Conservation (phyloP, 2,113 vertebrate genomes). For the Alligator sinensis region DNA sequence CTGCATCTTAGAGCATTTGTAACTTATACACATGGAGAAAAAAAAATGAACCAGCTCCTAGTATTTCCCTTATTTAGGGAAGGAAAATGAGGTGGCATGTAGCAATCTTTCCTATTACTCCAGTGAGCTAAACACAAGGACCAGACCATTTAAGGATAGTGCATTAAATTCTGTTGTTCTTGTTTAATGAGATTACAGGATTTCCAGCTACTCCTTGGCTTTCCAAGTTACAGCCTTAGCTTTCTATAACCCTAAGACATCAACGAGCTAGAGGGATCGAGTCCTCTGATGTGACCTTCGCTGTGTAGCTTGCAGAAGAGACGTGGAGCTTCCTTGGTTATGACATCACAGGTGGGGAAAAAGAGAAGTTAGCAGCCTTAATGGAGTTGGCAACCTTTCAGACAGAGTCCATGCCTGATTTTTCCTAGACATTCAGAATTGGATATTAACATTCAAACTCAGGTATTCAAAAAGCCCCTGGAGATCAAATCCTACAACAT, state of each 20-base stretch:
- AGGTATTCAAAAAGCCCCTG: neutral
- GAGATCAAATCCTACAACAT: neutral
- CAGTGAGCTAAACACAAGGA: neutral
- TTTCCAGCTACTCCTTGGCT: neutral
- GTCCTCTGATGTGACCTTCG: neutral
- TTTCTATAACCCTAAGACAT: neutral
- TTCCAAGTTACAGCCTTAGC: neutral
- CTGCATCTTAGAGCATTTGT: neutral
- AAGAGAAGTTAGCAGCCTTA: neutral
- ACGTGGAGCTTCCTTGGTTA: neutral
- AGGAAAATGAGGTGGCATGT: neutral
- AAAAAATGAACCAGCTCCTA: neutral
- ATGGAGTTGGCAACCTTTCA: neutral
- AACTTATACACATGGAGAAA: neutral
- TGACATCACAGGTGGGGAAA: neutral
- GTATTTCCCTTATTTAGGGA: neutral
- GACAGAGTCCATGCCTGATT: neutral
- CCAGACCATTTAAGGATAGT: neutral
- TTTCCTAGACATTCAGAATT: neutral
- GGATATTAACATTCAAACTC: neutral
- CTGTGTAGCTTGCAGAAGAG: slow-evolving; percentile 11
- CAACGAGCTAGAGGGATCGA: neutral
- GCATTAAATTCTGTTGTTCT: neutral
- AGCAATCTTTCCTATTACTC: neutral
- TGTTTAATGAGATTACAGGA: neutral